phyloP scores from a whole-genome alignment of 1,140 invertebrate species.

The Drosophila sp. region DNA sequence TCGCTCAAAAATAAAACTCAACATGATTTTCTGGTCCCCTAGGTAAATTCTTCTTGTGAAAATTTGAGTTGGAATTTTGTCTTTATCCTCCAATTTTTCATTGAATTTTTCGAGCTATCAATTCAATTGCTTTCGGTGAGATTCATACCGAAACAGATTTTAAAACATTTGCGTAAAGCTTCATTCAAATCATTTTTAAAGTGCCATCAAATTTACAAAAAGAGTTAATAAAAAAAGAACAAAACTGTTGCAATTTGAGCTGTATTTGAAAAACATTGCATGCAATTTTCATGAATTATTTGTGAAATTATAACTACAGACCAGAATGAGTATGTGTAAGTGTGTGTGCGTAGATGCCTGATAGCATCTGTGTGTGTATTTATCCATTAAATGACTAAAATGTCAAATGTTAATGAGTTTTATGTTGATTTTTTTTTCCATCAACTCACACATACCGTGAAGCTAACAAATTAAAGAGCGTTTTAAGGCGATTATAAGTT shows the following conservation, averaged over 20 bases:
- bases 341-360: neutral
- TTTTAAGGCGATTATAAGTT: neutral
- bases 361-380: neutral
- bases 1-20: too few relatives aligned
- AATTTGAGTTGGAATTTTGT: too few relatives aligned
- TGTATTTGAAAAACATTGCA: conserved; percentile 1
- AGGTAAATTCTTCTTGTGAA: too few relatives aligned
- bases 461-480: neutral
- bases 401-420: conserved; percentile 36
- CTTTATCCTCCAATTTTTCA: too few relatives aligned
- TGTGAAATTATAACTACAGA: neutral
- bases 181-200: neutral
- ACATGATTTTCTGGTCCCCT: too few relatives aligned
- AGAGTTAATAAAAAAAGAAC: neutral
- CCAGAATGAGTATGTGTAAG: neutral
- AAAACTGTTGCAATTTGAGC: neutral
- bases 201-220: neutral
- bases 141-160: too few relatives aligned
- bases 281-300: conserved; percentile 9
- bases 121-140: too few relatives aligned
- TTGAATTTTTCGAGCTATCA: too few relatives aligned
- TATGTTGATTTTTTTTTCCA: conserved; percentile 6
- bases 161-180: too few relatives aligned
- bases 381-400: conserved; percentile 21
- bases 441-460: neutral